Conservation (phyloP, 1,140 invertebrate genomes). For the Philotrypesis tridentata region DNA sequence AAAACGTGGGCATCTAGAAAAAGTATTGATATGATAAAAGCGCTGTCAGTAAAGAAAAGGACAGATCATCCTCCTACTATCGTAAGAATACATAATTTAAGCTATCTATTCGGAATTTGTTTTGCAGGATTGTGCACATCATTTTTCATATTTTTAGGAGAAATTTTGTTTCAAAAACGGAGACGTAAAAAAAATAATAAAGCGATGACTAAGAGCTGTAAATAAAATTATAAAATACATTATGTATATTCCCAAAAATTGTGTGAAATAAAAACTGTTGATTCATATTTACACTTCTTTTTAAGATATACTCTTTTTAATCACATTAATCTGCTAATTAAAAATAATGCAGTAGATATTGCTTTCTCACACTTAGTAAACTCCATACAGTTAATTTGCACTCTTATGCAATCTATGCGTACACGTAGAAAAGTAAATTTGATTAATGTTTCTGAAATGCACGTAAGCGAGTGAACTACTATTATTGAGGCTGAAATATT, state of each 20-base stretch:
- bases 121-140: not conserved
- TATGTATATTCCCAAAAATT: not conserved
- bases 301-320: too few species aligned
- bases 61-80: not conserved
- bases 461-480: not conserved
- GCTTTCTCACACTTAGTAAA: not conserved
- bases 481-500: not conserved
- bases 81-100: not conserved
- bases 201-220: not conserved
- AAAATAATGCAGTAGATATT: slow-evolving; percentile 42
- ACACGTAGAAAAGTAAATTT: too few species aligned
- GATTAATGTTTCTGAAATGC: not conserved
- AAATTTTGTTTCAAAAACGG: not conserved
- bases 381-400: not conserved
- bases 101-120: not conserved
- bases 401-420: not conserved
- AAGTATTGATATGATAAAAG: not conserved
- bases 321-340: too few species aligned
- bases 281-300: slow-evolving; percentile 49
- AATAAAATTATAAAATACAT: not conserved
- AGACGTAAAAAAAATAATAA: not conserved
- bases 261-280: slow-evolving; percentile 49
- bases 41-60: not conserved
- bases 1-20: not conserved
- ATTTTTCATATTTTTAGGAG: not conserved